Evolutionary conservation across 1,140 invertebrate genomes (phyloP).

Genomic region (Caenorhabditis tropicalis): DNA sequence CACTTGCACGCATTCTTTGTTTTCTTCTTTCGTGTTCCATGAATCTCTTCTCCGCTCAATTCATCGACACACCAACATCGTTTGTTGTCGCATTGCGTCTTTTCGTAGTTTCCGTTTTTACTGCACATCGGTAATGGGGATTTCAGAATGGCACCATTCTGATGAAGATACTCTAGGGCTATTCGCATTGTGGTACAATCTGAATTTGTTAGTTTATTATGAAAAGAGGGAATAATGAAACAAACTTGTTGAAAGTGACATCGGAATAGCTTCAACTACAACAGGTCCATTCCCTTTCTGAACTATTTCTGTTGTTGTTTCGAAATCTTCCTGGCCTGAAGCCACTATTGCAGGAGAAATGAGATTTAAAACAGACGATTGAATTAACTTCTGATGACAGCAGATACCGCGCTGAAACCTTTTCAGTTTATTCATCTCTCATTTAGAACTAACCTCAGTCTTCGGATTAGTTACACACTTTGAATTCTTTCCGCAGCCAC

Average conservation of each 20-base stretch:
- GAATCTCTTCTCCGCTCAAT: conserved; percentile 58
- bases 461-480: neutral
- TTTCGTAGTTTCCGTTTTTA: conserved; percentile 27
- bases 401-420: neutral
- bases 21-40: conserved; percentile 54
- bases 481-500: neutral
- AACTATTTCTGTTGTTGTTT: neutral
- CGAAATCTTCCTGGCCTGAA: neutral
- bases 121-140: neutral
- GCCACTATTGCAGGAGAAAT: neutral
- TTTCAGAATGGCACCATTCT: neutral
- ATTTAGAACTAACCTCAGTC: neutral
- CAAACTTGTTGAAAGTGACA: neutral
- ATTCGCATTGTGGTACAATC: conserved; percentile 30
- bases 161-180: neutral
- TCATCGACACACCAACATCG: conserved; percentile 59
- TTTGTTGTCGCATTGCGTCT: conserved; percentile 31
- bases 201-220: neutral
- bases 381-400: neutral
- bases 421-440: neutral
- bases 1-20: conserved; percentile 54
- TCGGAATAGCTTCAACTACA: conserved; percentile 1
- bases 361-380: neutral
- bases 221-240: neutral
- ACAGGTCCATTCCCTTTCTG: neutral